Percentiles rank a stretch among this genome's conserved stretches.
These are phyloP conservation scores for Gandaritis pyraliata DNA, from an alignment of 2,888 invertebrate genomes.

Conservation along the genomic window DNA sequence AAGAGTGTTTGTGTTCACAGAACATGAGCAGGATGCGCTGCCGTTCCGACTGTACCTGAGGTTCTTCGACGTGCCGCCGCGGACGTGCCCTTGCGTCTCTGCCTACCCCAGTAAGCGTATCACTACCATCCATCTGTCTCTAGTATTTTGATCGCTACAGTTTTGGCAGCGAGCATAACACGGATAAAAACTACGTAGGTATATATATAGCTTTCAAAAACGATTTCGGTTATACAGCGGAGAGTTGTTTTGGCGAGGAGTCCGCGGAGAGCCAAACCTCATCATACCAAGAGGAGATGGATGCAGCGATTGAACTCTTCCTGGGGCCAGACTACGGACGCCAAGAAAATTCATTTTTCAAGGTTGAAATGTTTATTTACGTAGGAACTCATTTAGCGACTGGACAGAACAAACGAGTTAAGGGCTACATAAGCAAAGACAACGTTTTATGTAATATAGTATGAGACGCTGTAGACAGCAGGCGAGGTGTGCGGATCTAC, in stretches of 20 bases:
- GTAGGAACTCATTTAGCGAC: no score
- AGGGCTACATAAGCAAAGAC: no score
- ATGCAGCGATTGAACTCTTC: conserved; percentile 60
- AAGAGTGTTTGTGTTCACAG: conserved; percentile 44
- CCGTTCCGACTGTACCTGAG: conserved; percentile 68
- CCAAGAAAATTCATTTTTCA: conserved; percentile 50
- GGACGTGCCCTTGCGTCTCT: conserved; percentile 48
- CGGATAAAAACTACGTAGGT: no score
- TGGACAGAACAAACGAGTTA: no score
- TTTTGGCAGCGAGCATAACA: no score
- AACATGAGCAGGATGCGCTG: conserved; percentile 48
- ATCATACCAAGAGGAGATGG: conserved; percentile 48
- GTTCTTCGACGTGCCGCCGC: conserved; percentile 50
- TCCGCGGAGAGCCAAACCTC: conserved; percentile 5
- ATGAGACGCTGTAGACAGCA: no score
- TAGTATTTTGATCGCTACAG: no score
- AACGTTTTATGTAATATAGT: no score
- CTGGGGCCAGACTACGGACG: conserved; percentile 59
- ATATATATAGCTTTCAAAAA: no score
- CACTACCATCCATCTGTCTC: not conserved
- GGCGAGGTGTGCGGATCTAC: no score
- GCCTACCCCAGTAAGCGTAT: conserved; percentile 36
- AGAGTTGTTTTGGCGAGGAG: conserved; percentile 26
- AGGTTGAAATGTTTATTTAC: conserved; percentile 35
- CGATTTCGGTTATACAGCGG: conserved; percentile 26